A percentile compares a stretch with the other conserved stretches of the same genome.
Conservation (phyloP, 2,113 vertebrate genomes). For the Rhineura floridana region DNA sequence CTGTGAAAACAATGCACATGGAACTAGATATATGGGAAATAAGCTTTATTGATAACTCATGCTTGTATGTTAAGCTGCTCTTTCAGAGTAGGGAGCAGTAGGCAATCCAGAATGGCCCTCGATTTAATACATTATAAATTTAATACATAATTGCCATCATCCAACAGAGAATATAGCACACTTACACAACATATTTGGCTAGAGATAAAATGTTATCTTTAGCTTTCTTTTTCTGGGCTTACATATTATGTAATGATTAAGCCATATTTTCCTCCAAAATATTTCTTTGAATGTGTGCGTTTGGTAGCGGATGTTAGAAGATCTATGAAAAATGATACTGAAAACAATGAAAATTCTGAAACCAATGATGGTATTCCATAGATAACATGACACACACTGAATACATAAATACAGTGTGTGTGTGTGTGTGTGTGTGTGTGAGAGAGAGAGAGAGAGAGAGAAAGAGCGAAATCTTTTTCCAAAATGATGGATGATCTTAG, state of each 20-base stretch:
- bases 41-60: not conserved
- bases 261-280: constrained; percentile 62
- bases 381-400: constrained; percentile 38
- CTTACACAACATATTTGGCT: constrained; percentile 22
- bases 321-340: constrained; percentile 63
- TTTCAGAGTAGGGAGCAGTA: not conserved
- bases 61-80: not conserved
- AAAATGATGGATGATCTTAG: constrained; percentile 50
- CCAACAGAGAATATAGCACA: not conserved
- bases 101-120: not conserved
- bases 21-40: no score
- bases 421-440: no score
- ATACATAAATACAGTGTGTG: constrained; percentile 56
- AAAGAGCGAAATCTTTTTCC: constrained; percentile 42
- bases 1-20: no score
- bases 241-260: constrained; percentile 59
- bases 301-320: constrained; percentile 61
- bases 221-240: constrained; percentile 54
- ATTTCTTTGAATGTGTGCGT: constrained; percentile 55
- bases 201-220: constrained; percentile 43
- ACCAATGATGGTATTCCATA: constrained; percentile 48
- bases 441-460: no score
- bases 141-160: not conserved
- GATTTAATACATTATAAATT: not conserved
- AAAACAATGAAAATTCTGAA: constrained; percentile 47